Base-by-base conservation (phyloP, 1,140 invertebrate species). In the Aplysia californica region DNA sequence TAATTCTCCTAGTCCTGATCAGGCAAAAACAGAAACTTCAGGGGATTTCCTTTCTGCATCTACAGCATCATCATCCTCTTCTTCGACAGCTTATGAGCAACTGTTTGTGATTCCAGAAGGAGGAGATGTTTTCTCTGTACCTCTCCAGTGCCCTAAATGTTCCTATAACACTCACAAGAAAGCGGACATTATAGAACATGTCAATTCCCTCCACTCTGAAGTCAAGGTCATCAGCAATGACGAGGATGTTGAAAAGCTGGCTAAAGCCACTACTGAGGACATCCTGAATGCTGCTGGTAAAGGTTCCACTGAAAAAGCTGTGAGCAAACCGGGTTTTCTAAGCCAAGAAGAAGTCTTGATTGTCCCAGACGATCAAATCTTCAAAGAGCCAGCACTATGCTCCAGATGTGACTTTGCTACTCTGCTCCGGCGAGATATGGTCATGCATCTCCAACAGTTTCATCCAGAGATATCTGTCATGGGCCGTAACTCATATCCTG, bases 381-480 rank as follows among this genome's bases (percentile, higher is more conserved):
- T 80, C 50, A 75, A 77, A 18, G 76, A 80, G 59, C 50, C 76
- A 20, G 76, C 76, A 35, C 58, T 68, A 23, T 80, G 79, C 38
- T 76, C 79, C 21, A 78, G 76, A 23, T 80, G 79, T 38, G 70
- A 78, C 39, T 80, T 78, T 35, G 55, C 68, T 21, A 80, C 79
- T 6, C 39, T 78, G 29, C 50, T 76, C 26, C 58, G 79, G n/a
- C 38, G 75, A 21, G 76, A 80, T 35, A 77, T 80, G 41, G 79
- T 80, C 4, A 44, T 69, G 5, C 79, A 80, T n/a, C 61, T 80
- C 50, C 73, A 78, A 50, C 64, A 78, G 59, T 55, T 78, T 44
- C 79, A 80, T 58, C 73, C 79, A 41, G 79, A 77, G 3, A 70
- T 80, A 35, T 72, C 79, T 5, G 76, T 77, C 69, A 80, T 80